These are phyloP conservation scores for Ceuthmochares aereus DNA, from an alignment of 2,113 vertebrate species.

Conservation along the genomic window DNA sequence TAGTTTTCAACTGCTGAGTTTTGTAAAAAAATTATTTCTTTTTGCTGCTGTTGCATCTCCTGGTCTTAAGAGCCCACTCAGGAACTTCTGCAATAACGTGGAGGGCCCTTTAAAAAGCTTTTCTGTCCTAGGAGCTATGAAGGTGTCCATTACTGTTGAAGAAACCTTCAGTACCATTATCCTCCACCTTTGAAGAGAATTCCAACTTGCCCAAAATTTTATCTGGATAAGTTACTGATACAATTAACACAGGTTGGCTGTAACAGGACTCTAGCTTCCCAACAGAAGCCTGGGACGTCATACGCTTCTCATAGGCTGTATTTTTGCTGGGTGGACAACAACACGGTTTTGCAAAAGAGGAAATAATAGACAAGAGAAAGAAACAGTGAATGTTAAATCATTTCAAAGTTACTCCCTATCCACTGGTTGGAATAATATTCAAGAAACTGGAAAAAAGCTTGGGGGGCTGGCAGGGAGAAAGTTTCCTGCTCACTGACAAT, in stretches of 20 bases:
- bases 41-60: neutral
- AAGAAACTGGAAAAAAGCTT: neutral
- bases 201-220: neutral
- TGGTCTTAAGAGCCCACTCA: rapidly evolving
- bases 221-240: neutral
- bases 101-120: neutral
- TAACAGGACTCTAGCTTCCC: neutral
- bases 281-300: neutral
- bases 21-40: neutral
- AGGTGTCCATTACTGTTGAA: neutral
- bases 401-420: neutral
- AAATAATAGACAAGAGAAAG: neutral
- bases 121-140: neutral
- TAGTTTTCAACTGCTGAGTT: neutral
- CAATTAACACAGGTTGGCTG: neutral
- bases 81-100: neutral
- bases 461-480: conserved; percentile 7
- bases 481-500: neutral
- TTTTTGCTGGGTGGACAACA: neutral
- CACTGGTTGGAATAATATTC: rapidly evolving
- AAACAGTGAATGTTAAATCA: neutral
- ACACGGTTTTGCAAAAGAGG: neutral
- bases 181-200: neutral
- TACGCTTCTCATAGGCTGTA: neutral
- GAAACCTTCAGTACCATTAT: neutral